phyloP scores from a whole-genome alignment of 2,113 vertebrate genomes.

The Onychostruthus taczanowskii region DNA sequence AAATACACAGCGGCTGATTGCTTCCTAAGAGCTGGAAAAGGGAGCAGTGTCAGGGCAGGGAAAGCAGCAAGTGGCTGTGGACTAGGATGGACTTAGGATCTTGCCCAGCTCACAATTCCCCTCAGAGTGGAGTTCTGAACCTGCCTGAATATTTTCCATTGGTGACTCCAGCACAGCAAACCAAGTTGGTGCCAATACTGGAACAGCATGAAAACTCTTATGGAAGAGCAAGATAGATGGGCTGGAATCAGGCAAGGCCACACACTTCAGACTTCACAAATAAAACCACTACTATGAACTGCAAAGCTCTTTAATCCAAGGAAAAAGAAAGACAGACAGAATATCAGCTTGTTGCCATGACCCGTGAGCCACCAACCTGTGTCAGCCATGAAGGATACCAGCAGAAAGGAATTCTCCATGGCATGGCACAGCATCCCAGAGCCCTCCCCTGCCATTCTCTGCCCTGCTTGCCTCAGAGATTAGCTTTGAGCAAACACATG shows the following conservation, averaged over 20 bases:
- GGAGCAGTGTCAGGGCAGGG: neutral
- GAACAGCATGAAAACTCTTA: neutral
- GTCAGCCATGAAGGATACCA: accelerated
- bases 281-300: neutral
- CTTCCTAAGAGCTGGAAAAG: neutral
- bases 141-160: neutral
- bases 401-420: neutral
- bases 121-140: neutral
- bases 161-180: accelerated
- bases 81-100: neutral
- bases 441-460: neutral
- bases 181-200: neutral
- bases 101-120: neutral
- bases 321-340: neutral
- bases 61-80: neutral
- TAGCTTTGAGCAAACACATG: neutral
- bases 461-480: neutral
- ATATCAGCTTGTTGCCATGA: neutral
- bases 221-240: neutral
- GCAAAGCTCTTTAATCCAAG: neutral
- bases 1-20: neutral
- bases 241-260: neutral
- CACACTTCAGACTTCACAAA: neutral
- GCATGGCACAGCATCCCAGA: neutral
- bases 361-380: neutral